Base-by-base conservation (phyloP, 1,140 invertebrate genomes). In the Hypsibius dujardini region DNA sequence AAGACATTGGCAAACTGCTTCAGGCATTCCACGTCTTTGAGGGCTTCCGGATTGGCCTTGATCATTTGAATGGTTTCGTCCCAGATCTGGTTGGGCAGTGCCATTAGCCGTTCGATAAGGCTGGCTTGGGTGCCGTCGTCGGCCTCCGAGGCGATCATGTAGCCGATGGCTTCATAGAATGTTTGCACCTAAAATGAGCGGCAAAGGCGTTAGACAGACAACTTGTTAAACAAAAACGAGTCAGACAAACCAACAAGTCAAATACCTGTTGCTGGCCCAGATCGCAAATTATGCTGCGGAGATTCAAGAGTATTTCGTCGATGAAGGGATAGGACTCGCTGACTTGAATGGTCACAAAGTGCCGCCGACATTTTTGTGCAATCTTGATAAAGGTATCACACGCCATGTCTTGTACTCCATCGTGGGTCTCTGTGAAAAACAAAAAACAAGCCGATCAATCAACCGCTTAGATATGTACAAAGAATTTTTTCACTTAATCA, bases 371-470 rank as follows among this genome's bases (percentile, higher is more conserved):
- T 81, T 99, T 99, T 74, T 95, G 85, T n/a, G 96, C 93, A 78
- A 99, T 99, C 82, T 99, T 99, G 75, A 99, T 98, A 79, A 99
- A 99, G 45, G 96, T 99, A 83, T 99, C 96, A 84, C 96, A 99
- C 71, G 96, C 96, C 96, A 99, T 99, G 78, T 98, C 94, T 76
- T 79, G 76, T 3, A 99, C 95, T 76, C 96, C 95, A 80, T 98
- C 96, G 79, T 99, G 96, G 47, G 95, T 97, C 84, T 99, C 94
- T 88, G 74, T 46, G 80, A 77, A 74, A 72, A 76, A 76, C 76
- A 56, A 7, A 56, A 56, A n/a, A n/a, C n/a, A n/a, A n/a, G n/a
- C n/a, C n/a, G n/a, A n/a, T n/a, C n/a, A n/a, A n/a, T n/a, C n/a
- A n/a, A n/a, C n/a, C n/a, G n/a, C n/a, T n/a, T n/a, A 47, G 3